Percentiles rank a stretch among this genome's conserved stretches.
These are phyloP conservation scores for Acyrthosiphon pisum DNA, from an alignment of 1,140 invertebrate genomes.

Conservation along the genomic window DNA sequence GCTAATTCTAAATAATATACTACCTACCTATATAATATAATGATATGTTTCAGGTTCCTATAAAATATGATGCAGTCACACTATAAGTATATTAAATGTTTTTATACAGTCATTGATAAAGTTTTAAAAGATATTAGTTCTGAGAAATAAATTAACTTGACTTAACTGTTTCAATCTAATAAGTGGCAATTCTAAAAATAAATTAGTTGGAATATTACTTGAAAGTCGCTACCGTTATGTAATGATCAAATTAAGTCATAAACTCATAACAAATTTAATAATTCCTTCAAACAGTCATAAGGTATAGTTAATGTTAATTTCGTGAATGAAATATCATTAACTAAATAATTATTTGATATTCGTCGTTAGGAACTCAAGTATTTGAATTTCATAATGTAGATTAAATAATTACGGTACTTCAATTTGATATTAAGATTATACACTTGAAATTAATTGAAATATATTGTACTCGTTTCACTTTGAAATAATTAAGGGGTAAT, in stretches of 20 bases:
- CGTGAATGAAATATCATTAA: background rate
- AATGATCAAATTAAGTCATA: background rate
- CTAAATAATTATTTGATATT: background rate
- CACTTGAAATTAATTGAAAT: background rate
- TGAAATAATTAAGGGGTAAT: background rate
- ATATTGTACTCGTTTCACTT: background rate
- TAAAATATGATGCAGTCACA: no score
- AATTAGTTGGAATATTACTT: background rate
- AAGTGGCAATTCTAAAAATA: background rate
- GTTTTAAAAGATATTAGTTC: background rate
- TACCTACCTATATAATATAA: no score
- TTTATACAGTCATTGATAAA: background rate
- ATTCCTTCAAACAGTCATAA: background rate
- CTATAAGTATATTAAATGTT: background rate
- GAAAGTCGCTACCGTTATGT: background rate
- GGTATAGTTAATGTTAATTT: background rate
- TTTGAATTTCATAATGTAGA: background rate
- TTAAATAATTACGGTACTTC: constrained; percentile 7
- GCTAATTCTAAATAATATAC: background rate
- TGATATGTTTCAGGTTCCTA: no score
- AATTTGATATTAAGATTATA: background rate
- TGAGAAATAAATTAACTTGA: background rate
- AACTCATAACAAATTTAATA: background rate
- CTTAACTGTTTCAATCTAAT: background rate
- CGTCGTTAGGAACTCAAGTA: background rate